These are phyloP conservation scores for Micronycteris hirsuta DNA, from an alignment of 2,113 vertebrate species.

Conservation along the genomic window DNA sequence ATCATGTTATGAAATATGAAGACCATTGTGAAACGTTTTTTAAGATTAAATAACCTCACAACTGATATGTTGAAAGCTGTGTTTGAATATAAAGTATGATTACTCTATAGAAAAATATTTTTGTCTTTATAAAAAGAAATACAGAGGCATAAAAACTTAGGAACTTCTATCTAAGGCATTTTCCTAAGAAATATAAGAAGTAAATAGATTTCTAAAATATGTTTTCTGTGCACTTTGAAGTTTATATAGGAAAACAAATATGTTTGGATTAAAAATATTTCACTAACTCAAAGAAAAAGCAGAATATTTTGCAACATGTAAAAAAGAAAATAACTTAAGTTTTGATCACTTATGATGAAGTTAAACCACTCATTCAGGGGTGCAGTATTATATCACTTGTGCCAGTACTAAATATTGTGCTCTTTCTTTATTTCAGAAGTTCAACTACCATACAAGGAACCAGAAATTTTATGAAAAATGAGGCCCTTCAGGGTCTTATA, in stretches of 20 bases:
- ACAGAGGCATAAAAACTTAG: not conserved
- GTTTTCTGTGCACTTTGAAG: not conserved
- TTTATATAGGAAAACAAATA: not conserved
- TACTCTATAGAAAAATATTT: not conserved
- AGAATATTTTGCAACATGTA: not conserved
- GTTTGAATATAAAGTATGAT: constrained; percentile 20
- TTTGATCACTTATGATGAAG: not conserved
- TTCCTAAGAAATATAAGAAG: not conserved
- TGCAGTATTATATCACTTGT: not conserved
- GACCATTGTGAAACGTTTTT: not conserved
- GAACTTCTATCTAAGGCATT: not conserved
- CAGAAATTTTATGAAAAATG: constrained; percentile 29
- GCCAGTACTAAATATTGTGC: not conserved
- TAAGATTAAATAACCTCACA: not conserved
- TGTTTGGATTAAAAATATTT: constrained; percentile 26
- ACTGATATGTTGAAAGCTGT: not conserved
- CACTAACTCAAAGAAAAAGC: not conserved
- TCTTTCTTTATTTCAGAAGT: not conserved
- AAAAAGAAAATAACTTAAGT: not conserved
- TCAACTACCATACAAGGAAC: not conserved
- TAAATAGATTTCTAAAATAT: not conserved
- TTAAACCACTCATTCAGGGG: not conserved
- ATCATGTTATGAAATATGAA: not conserved
- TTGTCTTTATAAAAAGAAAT: not conserved
- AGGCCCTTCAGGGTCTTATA: not conserved